phyloP scores from a whole-genome alignment of 92 coral and sea anemone species.

The Zoanthus sociatus region DNA sequence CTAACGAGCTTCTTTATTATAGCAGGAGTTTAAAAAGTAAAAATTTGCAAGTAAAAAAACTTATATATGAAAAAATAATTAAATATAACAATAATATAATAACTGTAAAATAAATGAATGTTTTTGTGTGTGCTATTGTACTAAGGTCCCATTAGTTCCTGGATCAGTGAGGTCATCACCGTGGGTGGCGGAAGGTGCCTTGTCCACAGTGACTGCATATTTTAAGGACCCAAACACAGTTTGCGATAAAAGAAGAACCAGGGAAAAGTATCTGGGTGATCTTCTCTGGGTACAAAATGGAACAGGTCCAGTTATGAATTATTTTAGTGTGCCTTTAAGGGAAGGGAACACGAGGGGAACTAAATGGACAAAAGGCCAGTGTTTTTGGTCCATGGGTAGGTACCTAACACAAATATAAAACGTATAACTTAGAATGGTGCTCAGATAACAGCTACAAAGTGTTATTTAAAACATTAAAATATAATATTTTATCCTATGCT shows the following conservation, averaged over 20 bases:
- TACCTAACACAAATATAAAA: neutral
- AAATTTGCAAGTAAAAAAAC: too few species aligned
- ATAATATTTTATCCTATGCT: too few species aligned
- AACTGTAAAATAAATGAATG: neutral
- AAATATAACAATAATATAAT: too few species aligned
- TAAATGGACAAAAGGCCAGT: constrained; percentile 86
- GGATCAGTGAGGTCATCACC: constrained; percentile 52
- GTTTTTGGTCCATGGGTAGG: constrained; percentile 95
- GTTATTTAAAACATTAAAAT: too few species aligned
- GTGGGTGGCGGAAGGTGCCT: constrained; percentile 76
- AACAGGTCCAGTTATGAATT: constrained; percentile 56
- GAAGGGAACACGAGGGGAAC: constrained; percentile 66
- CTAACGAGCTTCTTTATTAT: too few species aligned
- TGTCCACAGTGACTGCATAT: constrained; percentile 87
- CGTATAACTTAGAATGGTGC: too few species aligned
- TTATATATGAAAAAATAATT: too few species aligned
- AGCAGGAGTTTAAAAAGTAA: too few species aligned
- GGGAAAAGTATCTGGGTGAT: constrained; percentile 69
- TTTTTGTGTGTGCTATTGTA: neutral
- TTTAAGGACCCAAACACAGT: constrained; percentile 80
- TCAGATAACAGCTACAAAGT: too few species aligned
- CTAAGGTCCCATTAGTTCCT: constrained; percentile 63
- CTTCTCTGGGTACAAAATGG: constrained; percentile 78
- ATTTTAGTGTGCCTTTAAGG: constrained; percentile 73
- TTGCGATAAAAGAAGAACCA: constrained; percentile 55